phyloP scores from a whole-genome alignment of 2,113 vertebrate species.

The Seriola aureovittata region DNA sequence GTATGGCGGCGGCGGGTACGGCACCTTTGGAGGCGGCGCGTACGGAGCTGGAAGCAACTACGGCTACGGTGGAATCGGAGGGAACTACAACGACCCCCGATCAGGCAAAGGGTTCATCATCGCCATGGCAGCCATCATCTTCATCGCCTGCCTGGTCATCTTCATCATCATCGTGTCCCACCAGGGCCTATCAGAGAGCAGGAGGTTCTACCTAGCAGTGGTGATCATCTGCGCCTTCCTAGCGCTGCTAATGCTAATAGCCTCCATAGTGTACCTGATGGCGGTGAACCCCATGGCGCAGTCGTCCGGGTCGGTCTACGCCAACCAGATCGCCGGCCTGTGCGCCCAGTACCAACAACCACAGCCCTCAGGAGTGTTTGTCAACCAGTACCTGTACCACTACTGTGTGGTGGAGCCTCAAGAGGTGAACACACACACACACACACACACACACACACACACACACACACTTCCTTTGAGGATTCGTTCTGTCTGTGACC shows the following conservation, averaged over 20 bases:
- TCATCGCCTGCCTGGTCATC: constrained; percentile 82
- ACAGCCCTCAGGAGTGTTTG: constrained; percentile 61
- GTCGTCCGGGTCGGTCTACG: constrained; percentile 84
- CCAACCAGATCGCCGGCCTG: constrained; percentile 83
- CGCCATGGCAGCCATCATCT: constrained; percentile 87
- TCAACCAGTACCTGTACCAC: constrained; percentile 93
- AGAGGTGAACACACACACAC: constrained; percentile 83
- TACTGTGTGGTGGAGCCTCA: constrained; percentile 95
- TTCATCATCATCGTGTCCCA: constrained; percentile 89
- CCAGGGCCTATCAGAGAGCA: constrained; percentile 80
- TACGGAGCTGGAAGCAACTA: constrained; percentile 74
- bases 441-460: background rate
- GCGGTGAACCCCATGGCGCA: constrained; percentile 91
- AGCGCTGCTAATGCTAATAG: constrained; percentile 87
- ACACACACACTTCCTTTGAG: background rate
- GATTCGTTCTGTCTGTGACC: background rate
- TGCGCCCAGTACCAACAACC: constrained; percentile 87
- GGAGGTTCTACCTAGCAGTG: constrained; percentile 88
- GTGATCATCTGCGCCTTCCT: constrained; percentile 86
- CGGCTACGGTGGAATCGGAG: constrained; percentile 82
- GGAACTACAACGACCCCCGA: constrained; percentile 88
- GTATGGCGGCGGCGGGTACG: background rate
- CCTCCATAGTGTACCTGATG: constrained; percentile 91
- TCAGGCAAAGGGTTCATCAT: constrained; percentile 90
- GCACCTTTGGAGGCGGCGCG: constrained; percentile 30